Conservation (phyloP, 1,140 invertebrate genomes). For the Drosophila jambulina region DNA sequence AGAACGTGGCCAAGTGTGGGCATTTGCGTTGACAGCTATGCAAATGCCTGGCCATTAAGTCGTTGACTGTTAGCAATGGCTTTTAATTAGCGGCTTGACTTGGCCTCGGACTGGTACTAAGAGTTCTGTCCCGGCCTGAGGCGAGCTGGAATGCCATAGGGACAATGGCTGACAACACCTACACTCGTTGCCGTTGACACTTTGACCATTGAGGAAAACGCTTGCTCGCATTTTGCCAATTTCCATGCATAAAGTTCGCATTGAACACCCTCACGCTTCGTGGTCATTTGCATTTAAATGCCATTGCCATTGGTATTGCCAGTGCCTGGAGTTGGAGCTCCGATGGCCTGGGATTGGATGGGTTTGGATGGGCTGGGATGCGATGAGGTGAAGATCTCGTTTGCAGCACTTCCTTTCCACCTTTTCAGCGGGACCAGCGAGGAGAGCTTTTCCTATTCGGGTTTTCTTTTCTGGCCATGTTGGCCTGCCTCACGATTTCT, state of each 20-base stretch:
- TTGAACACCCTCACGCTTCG: constrained; percentile 81
- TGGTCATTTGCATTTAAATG: constrained; percentile 82
- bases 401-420: constrained; percentile 54
- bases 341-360: constrained; percentile 19
- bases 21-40: constrained; percentile 78
- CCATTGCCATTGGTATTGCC: constrained; percentile 56
- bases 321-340: constrained; percentile 10
- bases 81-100: constrained; percentile 73
- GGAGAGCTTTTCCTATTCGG: constrained; percentile 43
- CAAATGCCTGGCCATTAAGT: constrained; percentile 78
- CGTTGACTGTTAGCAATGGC: constrained; percentile 81
- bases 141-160: constrained; percentile 27
- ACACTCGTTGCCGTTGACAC: constrained; percentile 71
- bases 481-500: constrained; percentile 50
- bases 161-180: constrained; percentile 66
- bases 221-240: constrained; percentile 80
- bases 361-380: background rate
- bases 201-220: constrained; percentile 74
- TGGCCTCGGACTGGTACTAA: constrained; percentile 23
- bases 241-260: constrained; percentile 79
- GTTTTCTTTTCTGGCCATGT: constrained; percentile 56
- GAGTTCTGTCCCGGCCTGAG: background rate
- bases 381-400: constrained; percentile 47
- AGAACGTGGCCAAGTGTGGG: constrained; percentile 73
- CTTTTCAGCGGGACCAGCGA: background rate